Evolutionary conservation across 1,140 invertebrate species (phyloP).

Genomic region (Harlomillsia oculata): DNA sequence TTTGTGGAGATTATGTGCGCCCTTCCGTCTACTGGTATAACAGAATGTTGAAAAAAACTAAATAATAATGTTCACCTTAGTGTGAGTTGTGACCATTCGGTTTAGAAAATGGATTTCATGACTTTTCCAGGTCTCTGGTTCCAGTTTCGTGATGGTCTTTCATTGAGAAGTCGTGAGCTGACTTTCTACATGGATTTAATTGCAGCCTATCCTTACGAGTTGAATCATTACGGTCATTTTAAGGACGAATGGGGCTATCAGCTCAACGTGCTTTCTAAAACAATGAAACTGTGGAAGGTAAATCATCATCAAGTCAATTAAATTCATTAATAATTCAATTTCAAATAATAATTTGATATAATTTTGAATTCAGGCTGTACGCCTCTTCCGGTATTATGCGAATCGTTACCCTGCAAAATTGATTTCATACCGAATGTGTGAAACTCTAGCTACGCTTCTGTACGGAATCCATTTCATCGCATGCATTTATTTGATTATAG

Average conservation of each 20-base stretch:
- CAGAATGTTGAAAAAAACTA: background rate
- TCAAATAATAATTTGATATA: background rate
- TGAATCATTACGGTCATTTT: background rate
- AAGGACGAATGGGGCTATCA: background rate
- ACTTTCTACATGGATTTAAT: slow-evolving; percentile 27
- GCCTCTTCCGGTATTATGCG: slow-evolving; percentile 23
- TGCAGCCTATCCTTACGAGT: slow-evolving; percentile 16
- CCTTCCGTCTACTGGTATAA: slow-evolving; percentile 17
- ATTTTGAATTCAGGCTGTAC: slow-evolving; percentile 6
- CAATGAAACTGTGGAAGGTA: slow-evolving; percentile 29
- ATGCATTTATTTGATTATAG: slow-evolving; percentile 17
- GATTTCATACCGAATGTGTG: slow-evolving; percentile 20
- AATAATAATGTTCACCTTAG: background rate
- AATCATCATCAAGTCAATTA: background rate
- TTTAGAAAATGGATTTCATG: background rate
- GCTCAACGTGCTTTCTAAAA: slow-evolving; percentile 3
- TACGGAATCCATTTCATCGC: slow-evolving; percentile 28
- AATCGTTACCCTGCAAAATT: slow-evolving; percentile 21
- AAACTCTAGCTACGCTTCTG: slow-evolving; percentile 23
- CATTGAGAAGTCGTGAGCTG: background rate
- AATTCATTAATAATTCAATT: background rate
- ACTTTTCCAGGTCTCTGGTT: slow-evolving; percentile 25
- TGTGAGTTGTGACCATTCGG: background rate
- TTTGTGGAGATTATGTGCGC: slow-evolving; percentile 24
- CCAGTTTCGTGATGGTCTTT: slow-evolving; percentile 26